phyloP scores from a whole-genome alignment of 1,140 invertebrate genomes.

The Helicoverpa zea region DNA sequence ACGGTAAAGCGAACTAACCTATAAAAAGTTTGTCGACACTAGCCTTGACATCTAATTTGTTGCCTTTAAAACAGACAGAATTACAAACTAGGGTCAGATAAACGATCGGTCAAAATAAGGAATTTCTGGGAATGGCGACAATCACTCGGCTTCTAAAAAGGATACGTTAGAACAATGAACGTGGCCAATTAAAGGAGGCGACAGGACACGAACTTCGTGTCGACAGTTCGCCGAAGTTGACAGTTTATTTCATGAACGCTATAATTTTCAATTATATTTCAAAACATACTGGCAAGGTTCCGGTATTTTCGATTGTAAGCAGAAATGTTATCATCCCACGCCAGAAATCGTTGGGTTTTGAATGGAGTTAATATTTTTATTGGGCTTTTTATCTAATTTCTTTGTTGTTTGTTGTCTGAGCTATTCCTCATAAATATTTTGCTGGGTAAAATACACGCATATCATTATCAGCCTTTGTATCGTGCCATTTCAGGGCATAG shows the following conservation, averaged over 20 bases:
- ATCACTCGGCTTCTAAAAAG: constrained; percentile 67
- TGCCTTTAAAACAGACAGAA: neutral
- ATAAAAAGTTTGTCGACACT: constrained; percentile 69
- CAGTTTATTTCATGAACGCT: constrained; percentile 67
- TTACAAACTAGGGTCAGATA: constrained; percentile 46
- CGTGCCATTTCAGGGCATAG: too few species aligned
- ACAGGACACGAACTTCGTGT: constrained; percentile 70
- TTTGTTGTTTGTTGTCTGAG: constrained; percentile 8
- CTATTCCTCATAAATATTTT: neutral
- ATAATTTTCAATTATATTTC: constrained; percentile 70
- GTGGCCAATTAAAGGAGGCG: constrained; percentile 72
- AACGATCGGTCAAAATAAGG: constrained; percentile 51
- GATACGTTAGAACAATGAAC: constrained; percentile 67
- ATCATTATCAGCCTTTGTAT: neutral
- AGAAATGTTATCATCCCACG: constrained; percentile 54
- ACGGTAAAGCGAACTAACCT: constrained; percentile 54
- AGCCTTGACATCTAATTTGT: constrained; percentile 13
- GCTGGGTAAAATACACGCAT: too few species aligned
- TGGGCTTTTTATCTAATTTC: constrained; percentile 27
- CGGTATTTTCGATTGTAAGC: constrained; percentile 52
- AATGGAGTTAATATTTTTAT: constrained; percentile 36
- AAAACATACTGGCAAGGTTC: constrained; percentile 54
- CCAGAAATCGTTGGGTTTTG: constrained; percentile 43
- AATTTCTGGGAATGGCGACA: constrained; percentile 59
- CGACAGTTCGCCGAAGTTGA: constrained; percentile 61